Conservation (phyloP, 1,140 invertebrate genomes). For the Pseudachorutes palmiensis region DNA sequence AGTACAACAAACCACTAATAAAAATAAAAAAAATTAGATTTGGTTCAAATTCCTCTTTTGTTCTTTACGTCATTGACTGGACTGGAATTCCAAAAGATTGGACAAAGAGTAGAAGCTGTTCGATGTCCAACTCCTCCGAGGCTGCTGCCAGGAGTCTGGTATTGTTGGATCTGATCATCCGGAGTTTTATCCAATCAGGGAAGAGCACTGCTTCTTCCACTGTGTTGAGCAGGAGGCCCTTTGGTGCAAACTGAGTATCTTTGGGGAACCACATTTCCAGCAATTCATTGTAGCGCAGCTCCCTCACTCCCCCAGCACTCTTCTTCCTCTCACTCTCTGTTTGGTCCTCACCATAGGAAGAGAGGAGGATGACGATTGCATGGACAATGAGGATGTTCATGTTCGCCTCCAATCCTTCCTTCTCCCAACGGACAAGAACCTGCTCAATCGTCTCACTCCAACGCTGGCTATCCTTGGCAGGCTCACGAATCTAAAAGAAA, state of each 20-base stretch:
- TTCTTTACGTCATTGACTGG: slow-evolving; percentile 62
- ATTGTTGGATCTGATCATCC: slow-evolving; percentile 83
- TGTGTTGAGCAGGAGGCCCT: slow-evolving; percentile 72
- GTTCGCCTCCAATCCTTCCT: slow-evolving; percentile 55
- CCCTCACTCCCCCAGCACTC: slow-evolving; percentile 1
- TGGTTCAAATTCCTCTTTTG: slow-evolving; percentile 3
- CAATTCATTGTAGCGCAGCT: slow-evolving; percentile 50
- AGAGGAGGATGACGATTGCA: slow-evolving; percentile 86
- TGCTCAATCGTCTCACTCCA: slow-evolving; percentile 58
- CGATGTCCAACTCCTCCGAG: slow-evolving; percentile 72
- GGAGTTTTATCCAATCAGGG: slow-evolving; percentile 88
- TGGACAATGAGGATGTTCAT: slow-evolving; percentile 85
- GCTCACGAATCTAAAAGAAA: slow-evolving; percentile 47
- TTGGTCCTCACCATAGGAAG: slow-evolving; percentile 47
- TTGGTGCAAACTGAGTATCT: slow-evolving; percentile 49
- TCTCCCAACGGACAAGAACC: slow-evolving; percentile 69
- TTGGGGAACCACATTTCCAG: slow-evolving; percentile 59
- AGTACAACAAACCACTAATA: slow-evolving; percentile 59
- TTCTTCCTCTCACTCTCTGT: slow-evolving; percentile 14
- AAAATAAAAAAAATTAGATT: slow-evolving; percentile 17
- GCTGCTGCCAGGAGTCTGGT: slow-evolving; percentile 74
- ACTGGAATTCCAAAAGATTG: slow-evolving; percentile 94
- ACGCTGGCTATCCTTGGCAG: slow-evolving; percentile 54
- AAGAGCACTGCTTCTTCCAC: slow-evolving; percentile 76
- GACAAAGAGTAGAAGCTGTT: slow-evolving; percentile 87